These are phyloP conservation scores for Tortrix viridana DNA, from an alignment of 2,888 invertebrate genomes.

Conservation along the genomic window DNA sequence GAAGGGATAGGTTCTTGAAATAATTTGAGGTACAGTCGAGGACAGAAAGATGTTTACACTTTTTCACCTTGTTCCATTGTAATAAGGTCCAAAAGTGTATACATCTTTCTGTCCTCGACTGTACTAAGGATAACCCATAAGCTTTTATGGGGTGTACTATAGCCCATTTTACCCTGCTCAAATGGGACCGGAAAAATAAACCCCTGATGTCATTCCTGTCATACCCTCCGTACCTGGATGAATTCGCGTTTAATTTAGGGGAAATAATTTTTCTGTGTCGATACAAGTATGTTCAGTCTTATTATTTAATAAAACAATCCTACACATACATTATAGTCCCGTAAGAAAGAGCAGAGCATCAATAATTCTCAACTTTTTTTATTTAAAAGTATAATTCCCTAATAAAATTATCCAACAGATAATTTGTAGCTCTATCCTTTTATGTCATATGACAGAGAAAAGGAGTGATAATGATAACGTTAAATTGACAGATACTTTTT, in stretches of 20 bases:
- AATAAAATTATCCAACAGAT: too few species aligned
- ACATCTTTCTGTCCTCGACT: too few species aligned
- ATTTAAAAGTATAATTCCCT: too few species aligned
- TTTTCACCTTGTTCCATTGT: too few species aligned
- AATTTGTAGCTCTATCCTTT: neutral
- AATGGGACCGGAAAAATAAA: conserved; percentile 30
- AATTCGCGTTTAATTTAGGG: conserved; percentile 22
- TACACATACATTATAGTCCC: too few species aligned
- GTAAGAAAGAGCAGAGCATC: neutral
- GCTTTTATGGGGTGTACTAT: conserved; percentile 10
- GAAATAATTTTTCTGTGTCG: neutral
- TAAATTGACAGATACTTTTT: too few species aligned
- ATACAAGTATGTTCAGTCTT: neutral
- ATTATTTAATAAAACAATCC: too few species aligned
- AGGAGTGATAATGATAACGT: too few species aligned
- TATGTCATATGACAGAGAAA: too few species aligned
- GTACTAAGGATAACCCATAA: conserved; percentile 23
- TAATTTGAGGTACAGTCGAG: conserved; percentile 17
- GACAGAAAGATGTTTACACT: too few species aligned
- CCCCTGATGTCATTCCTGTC: conserved; percentile 26
- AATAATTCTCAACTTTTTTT: neutral
- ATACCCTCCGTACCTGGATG: conserved; percentile 24
- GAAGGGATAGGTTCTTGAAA: conserved; percentile 4
- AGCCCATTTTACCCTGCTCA: conserved; percentile 32
- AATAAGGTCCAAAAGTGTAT: too few species aligned